These are phyloP conservation scores for Condylostylus longicornis DNA, from an alignment of 1,140 invertebrate genomes.

Conservation along the genomic window DNA sequence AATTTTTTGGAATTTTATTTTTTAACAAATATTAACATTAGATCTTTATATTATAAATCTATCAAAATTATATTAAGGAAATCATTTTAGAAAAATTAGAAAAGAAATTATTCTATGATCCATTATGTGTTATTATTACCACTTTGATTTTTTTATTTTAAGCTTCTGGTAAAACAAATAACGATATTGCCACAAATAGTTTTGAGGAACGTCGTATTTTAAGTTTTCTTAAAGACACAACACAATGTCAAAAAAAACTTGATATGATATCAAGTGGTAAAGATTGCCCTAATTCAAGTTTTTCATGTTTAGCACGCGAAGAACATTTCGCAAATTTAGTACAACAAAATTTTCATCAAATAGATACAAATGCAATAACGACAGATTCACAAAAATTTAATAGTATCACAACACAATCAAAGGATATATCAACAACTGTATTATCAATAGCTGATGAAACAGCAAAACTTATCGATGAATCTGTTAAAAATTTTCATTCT, in stretches of 20 bases:
- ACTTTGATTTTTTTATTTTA: no score
- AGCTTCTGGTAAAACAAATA: no score
- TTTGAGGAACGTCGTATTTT: conserved; percentile 29
- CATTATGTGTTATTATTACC: no score
- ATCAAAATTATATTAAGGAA: no score
- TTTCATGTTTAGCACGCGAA: conserved; percentile 28
- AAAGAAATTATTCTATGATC: no score
- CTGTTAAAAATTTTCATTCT: conserved; percentile 4
- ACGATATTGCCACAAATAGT: no score
- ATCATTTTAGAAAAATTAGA: no score
- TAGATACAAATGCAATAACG: background rate
- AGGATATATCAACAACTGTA: no score
- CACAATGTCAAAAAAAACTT: conserved; percentile 29
- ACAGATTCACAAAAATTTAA: background rate
- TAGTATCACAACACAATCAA: background rate
- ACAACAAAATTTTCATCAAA: conserved; percentile 23
- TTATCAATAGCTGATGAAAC: conserved; percentile 11
- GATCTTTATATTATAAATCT: no score
- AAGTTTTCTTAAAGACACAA: conserved; percentile 30
- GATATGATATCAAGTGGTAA: conserved; percentile 20
- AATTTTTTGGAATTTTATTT: no score
- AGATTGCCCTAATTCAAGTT: conserved; percentile 29
- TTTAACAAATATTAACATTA: no score
- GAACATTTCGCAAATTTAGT: conserved; percentile 31
- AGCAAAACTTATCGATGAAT: conserved; percentile 10